phyloP scores from a whole-genome alignment of 2,888 invertebrate species.

The Drosophila pegasa region DNA sequence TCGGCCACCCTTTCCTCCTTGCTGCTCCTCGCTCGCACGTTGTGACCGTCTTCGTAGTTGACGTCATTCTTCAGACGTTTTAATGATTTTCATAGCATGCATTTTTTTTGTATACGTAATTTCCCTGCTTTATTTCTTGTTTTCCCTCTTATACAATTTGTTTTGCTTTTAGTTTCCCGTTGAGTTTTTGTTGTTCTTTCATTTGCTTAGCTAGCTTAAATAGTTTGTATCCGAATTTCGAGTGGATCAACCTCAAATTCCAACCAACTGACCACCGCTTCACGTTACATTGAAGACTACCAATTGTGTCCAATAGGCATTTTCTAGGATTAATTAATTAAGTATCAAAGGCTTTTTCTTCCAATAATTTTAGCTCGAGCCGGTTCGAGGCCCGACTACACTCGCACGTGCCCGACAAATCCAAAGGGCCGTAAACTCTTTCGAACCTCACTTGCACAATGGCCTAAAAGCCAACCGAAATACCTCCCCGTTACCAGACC shows the following conservation, averaged over 20 bases:
- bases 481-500: constrained; percentile 31
- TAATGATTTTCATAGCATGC: constrained; percentile 75
- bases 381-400: constrained; percentile 32
- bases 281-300: constrained; percentile 14
- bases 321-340: constrained; percentile 65
- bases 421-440: constrained; percentile 25
- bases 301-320: constrained; percentile 12
- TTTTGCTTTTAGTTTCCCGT: constrained; percentile 48
- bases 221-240: constrained; percentile 41
- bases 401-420: constrained; percentile 57
- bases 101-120: constrained; percentile 57
- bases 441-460: constrained; percentile 20
- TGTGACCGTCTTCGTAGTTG: constrained; percentile 28
- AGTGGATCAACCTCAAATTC: constrained; percentile 36
- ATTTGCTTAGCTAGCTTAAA: constrained; percentile 37
- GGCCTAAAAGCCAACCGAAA: constrained; percentile 41
- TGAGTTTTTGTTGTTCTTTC: constrained; percentile 37
- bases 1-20: constrained; percentile 23
- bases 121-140: constrained; percentile 61
- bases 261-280: constrained; percentile 18
- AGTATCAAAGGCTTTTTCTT: constrained; percentile 53
- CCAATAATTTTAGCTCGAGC: constrained; percentile 45
- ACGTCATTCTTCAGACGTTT: constrained; percentile 66
- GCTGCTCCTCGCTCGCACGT: background rate
- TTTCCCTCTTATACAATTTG: constrained; percentile 44